Percentiles rank a stretch among this genome's conserved stretches.
Evolutionary conservation across 2,888 invertebrate species (phyloP).

Genomic region (Trichopria drosophilae): DNA sequence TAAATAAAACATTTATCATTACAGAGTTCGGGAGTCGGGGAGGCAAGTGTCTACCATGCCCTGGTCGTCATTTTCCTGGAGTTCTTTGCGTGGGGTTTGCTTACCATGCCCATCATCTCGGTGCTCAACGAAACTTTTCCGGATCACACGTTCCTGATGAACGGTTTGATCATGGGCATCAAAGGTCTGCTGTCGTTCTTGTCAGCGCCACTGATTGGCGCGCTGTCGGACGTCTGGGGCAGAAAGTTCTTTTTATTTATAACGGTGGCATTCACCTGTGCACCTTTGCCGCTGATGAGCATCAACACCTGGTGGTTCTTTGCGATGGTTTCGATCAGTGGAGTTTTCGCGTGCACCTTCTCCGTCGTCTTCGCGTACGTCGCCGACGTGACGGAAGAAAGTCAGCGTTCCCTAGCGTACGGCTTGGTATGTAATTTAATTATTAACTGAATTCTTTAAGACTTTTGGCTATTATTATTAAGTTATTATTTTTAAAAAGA

Average conservation of each 20-base stretch:
- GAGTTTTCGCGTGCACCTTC: conserved; percentile 98
- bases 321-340: conserved; percentile 98
- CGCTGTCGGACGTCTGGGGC: conserved; percentile 97
- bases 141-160: conserved; percentile 98
- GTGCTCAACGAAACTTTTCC: conserved; percentile 97
- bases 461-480: no score
- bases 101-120: conserved; percentile 94
- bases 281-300: conserved; percentile 97
- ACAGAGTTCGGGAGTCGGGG: conserved; percentile 84
- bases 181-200: conserved; percentile 97
- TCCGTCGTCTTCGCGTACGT: conserved; percentile 99
- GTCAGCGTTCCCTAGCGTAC: conserved; percentile 92
- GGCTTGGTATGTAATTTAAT: conserved; percentile 71
- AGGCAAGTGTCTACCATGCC: conserved; percentile 97
- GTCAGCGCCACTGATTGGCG: conserved; percentile 95
- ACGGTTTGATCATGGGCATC: conserved; percentile 98
- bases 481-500: no score
- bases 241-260: conserved; percentile 96
- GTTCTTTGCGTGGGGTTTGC: conserved; percentile 99
- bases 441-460: conserved; percentile 6
- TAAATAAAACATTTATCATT: conserved; percentile 41
- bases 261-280: conserved; percentile 98
- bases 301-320: conserved; percentile 99
- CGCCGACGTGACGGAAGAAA: conserved; percentile 97
- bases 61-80: conserved; percentile 98